phyloP scores from a whole-genome alignment of 2,888 invertebrate species.

The Syrphus vitripennis region DNA sequence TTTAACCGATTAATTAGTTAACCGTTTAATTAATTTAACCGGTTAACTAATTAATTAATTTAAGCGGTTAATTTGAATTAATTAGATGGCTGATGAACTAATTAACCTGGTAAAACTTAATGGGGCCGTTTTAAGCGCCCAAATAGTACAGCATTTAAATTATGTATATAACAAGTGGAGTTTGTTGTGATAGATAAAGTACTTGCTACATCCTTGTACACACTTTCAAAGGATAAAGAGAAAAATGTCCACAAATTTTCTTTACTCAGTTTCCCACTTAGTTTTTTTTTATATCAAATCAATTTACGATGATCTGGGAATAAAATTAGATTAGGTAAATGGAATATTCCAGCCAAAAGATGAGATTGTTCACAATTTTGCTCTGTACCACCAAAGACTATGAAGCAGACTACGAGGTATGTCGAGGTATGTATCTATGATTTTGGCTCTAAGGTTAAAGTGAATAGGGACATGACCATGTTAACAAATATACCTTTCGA shows the following conservation, averaged over 20 bases:
- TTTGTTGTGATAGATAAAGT: neutral
- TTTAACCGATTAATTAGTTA: too few relatives aligned
- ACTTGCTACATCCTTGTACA: constrained; percentile 30
- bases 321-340: neutral
- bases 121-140: too few relatives aligned
- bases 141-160: too few relatives aligned
- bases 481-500: neutral
- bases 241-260: neutral
- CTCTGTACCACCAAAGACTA: neutral
- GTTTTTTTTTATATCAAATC: neutral
- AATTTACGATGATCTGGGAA: constrained; percentile 34
- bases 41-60: too few relatives aligned
- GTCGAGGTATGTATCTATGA: constrained; percentile 31
- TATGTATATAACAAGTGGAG: constrained; percentile 11
- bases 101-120: too few relatives aligned
- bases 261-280: neutral
- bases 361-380: neutral
- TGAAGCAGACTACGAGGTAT: neutral
- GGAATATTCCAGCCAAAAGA: constrained; percentile 13
- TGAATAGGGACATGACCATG: neutral
- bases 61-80: too few relatives aligned
- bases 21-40: too few relatives aligned
- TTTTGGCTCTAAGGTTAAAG: constrained; percentile 11
- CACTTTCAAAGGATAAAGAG: neutral
- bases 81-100: too few relatives aligned